Base-by-base conservation (phyloP, 2,888 invertebrate species). In the Anagyrus pseudococci region DNA sequence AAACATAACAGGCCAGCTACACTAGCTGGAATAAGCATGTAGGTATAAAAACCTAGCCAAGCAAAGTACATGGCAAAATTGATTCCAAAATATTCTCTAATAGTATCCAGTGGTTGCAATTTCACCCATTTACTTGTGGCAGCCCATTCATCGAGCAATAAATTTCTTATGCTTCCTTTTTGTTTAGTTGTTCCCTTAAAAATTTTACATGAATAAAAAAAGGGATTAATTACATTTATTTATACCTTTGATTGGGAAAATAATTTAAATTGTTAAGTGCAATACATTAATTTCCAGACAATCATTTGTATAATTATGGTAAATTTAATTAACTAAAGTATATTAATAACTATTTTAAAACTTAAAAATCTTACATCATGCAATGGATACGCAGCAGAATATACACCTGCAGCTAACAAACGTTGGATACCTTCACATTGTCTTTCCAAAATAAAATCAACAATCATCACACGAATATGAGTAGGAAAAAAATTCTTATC, bases 41-140 rank as follows among this genome's bases (percentile, higher is more conserved):
- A 88, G 0, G 92, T 93, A 77, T 93, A 93, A 82, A 91, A 93
- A 41, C 93, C 93, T 49, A 93, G 83, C 93, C 93, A 93, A 15
- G 92, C 88, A 81, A 92, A 93, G 79, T 93, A 93, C 61, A 93
- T 82, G 0, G 89, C 92, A 70, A 91, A 86, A 82, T 89, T 90
- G 2, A 89, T 87, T 49, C 91, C 91, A 77, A 90, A 91, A 79
- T 91, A 91, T 73, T 90, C 88, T 83, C 89, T 88, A 63, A 93
- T 87, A 68, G 88, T 85, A 77, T 92, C 91, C 62, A 92, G 80
- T 1, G 92, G 92, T 75, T 93, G 92, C 63, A 85, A 86, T 80
- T 90, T 89, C 69, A 88, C 85, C 83, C 88, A 88, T 78, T 89
- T 89, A 50, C 81, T 83, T 62, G 89, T 81, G 50, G 86, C 84